These are phyloP conservation scores for Harpagoxenus sublaevis DNA, from an alignment of 2,888 invertebrate species.

Conservation along the genomic window DNA sequence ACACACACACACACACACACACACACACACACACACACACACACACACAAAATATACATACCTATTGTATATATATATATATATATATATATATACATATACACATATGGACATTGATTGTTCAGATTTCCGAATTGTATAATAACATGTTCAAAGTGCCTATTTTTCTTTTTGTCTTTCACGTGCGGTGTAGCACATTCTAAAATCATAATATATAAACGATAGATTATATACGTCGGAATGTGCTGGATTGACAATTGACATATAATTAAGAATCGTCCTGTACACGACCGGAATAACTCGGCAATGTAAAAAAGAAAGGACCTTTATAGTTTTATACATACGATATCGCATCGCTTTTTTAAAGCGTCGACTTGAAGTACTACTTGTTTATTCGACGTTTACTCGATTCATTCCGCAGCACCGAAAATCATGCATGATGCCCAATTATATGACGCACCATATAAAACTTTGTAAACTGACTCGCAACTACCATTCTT, in stretches of 20 bases:
- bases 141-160: not conserved
- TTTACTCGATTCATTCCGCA: slow-evolving; percentile 26
- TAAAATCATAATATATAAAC: not conserved
- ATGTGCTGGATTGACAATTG: not conserved
- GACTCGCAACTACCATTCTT: slow-evolving; percentile 70
- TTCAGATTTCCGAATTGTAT: not conserved
- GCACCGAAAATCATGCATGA: slow-evolving; percentile 28
- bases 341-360: slow-evolving; percentile 2
- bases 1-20: too few species aligned
- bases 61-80: too few species aligned
- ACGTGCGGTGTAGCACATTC: not conserved
- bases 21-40: too few species aligned
- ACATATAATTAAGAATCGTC: slow-evolving; percentile 6
- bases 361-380: slow-evolving; percentile 14
- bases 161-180: too few species aligned
- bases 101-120: too few species aligned
- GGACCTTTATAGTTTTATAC: slow-evolving; percentile 18
- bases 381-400: slow-evolving; percentile 35
- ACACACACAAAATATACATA: too few species aligned
- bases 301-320: slow-evolving; percentile 14
- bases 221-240: not conserved
- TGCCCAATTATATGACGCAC: slow-evolving; percentile 33
- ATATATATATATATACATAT: too few species aligned
- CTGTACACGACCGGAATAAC: slow-evolving; percentile 7
- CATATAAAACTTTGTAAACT: slow-evolving; percentile 58